Conservation (phyloP, 2,113 vertebrate genomes). For the Orthonyx spaldingii region DNA sequence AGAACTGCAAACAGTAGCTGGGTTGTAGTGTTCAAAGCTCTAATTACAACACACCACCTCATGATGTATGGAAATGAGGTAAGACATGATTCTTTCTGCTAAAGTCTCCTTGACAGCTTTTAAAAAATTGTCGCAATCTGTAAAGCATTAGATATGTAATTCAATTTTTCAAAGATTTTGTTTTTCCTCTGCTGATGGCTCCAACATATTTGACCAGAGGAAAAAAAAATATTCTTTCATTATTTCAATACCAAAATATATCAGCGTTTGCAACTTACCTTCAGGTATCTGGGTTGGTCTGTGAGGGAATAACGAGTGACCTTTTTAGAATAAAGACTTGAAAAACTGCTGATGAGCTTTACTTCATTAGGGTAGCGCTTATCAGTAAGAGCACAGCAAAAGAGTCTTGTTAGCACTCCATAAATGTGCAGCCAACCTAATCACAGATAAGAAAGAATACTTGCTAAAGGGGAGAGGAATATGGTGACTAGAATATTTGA, state of each 20-base stretch:
- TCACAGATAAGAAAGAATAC: background rate
- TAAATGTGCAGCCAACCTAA: background rate
- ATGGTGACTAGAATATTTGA: background rate
- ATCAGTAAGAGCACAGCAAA: background rate
- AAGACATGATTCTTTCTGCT: conserved; percentile 33
- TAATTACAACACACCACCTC: conserved; percentile 94
- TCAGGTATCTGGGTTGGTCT: background rate
- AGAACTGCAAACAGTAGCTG: conserved; percentile 90
- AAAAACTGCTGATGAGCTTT: background rate
- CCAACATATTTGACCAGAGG: background rate
- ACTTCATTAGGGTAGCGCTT: background rate
- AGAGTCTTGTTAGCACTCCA: background rate
- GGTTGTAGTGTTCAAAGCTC: conserved; percentile 97
- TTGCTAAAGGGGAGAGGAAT: background rate
- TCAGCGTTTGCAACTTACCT: background rate
- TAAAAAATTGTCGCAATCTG: background rate
- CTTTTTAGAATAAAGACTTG: background rate
- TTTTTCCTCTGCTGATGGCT: background rate
- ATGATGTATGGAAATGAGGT: conserved; percentile 98
- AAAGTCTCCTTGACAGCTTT: background rate
- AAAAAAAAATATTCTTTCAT: background rate
- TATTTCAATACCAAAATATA: background rate
- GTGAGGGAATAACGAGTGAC: background rate
- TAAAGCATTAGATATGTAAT: background rate
- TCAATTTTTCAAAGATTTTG: background rate